Percentiles rank a stretch among this genome's conserved stretches.
Conservation (phyloP, 2,113 vertebrate genomes). For the Barnardius zonarius region DNA sequence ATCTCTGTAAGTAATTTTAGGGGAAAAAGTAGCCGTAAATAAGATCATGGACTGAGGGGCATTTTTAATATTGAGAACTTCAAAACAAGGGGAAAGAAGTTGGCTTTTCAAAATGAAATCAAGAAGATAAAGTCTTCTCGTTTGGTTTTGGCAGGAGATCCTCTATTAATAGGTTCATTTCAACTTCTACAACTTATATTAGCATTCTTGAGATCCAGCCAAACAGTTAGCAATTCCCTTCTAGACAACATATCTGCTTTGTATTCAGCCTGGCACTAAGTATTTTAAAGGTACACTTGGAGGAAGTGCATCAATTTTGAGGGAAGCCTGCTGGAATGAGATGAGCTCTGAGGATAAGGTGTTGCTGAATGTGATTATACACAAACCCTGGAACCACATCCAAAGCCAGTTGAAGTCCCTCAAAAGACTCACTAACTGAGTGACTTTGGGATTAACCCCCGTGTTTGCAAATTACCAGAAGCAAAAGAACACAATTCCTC, state of each 20-base stretch:
- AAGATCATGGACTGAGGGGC: background rate
- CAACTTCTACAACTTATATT: background rate
- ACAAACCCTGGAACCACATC: background rate
- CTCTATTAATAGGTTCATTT: background rate
- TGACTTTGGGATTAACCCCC: background rate
- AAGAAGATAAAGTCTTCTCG: background rate
- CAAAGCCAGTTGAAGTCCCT: background rate
- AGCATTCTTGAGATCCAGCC: background rate
- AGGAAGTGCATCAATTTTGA: background rate
- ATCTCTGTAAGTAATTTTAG: background rate
- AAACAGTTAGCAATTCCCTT: background rate
- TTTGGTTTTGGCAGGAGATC: background rate
- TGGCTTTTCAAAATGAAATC: background rate
- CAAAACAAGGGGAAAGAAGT: accelerated
- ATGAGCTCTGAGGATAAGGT: background rate
- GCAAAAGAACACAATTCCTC: background rate
- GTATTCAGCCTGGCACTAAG: background rate
- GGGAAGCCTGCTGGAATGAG: background rate
- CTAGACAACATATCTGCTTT: background rate
- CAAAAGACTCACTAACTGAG: background rate
- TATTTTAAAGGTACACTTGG: background rate
- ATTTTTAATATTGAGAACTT: background rate
- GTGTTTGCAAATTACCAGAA: background rate
- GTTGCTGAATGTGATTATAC: background rate
- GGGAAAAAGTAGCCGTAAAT: background rate